Base-by-base conservation (phyloP, 2,888 invertebrate species). In the Drosophila lutescens region DNA sequence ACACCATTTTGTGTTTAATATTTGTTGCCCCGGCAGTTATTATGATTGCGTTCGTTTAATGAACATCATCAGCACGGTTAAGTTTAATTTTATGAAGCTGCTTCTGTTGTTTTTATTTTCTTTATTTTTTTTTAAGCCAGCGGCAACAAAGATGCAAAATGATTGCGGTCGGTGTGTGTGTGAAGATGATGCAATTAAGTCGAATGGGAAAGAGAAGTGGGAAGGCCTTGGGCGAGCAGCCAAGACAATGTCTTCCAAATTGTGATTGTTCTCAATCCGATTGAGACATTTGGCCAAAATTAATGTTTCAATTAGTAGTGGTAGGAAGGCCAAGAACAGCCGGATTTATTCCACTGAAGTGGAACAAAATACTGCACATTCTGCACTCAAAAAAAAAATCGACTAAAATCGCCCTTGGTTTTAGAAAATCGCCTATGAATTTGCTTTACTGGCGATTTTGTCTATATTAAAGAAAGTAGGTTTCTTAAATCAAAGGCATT, bases 281-380 rank as follows among this genome's bases (percentile, higher is more conserved):
- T 77, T 60, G 63, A 69, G 70, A 66, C 67, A 67, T 67, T 85
- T 66, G 62, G 4, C 30, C 46, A 65, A 66, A 68, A 77, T 71
- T 68, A 62, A 73, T 77, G 66, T 76, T 86, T 86, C 77, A 79
- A 86, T 81, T 86, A 82, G 68, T 51, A 82, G 68, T 50, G 41
- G 57, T 23, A 47, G 68, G 67, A 41, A 47, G 41, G 20, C 17
- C 17, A 10, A 20, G 20, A 46, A 32, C n/a, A 15, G 13, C 12
- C 46, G 13, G 69, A 66, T 51, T 38, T 40, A 38, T 32, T 9
- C 1, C 8, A 8, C 1, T 13, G 8, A 26, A 46, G 15, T 8
- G 13, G 0, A 6, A 53, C 20, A 3, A 12, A 12, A 17, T 8
- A 6, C 15, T n/a, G 54, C 44, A 32, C 15, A 54, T 10, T 46